These are phyloP conservation scores for Gasterosteus aculeatus DNA, from an alignment of 2,113 vertebrate species.

Conservation along the genomic window DNA sequence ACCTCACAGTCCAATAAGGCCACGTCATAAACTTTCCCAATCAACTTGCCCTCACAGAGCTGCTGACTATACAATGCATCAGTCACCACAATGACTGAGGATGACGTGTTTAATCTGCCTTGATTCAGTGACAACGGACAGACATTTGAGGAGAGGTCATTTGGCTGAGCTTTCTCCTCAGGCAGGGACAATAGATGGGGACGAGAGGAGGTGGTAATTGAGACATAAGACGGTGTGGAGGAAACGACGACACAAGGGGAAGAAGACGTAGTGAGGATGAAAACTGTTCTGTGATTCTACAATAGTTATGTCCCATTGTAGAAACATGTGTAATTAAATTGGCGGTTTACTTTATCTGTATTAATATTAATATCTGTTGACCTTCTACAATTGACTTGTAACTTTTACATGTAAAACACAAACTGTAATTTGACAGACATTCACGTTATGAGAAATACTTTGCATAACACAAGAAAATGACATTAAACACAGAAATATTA, in stretches of 20 bases:
- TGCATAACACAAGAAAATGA: no score
- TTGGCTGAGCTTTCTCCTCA: neutral
- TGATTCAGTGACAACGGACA: neutral
- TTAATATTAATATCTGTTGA: neutral
- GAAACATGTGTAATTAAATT: neutral
- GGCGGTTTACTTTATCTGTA: neutral
- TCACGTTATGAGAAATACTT: neutral
- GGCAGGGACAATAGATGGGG: neutral
- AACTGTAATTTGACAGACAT: no score
- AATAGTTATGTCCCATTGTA: neutral
- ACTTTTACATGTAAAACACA: no score
- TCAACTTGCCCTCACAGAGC: neutral
- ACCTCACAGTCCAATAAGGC: neutral
- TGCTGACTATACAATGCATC: neutral
- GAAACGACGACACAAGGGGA: neutral
- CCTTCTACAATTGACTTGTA: neutral
- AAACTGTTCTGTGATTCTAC: neutral
- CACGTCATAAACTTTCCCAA: neutral
- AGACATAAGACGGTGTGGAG: constrained; percentile 1
- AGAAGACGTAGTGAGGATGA: neutral
- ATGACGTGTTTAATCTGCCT: neutral
- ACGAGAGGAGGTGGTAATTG: neutral
- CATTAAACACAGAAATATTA: neutral
- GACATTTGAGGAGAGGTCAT: constrained; percentile 14
- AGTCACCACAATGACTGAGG: neutral